Percentiles rank a stretch among this genome's conserved stretches.
These are phyloP conservation scores for Scartelaos histophorus DNA, from an alignment of 2,113 vertebrate genomes.

Conservation along the genomic window DNA sequence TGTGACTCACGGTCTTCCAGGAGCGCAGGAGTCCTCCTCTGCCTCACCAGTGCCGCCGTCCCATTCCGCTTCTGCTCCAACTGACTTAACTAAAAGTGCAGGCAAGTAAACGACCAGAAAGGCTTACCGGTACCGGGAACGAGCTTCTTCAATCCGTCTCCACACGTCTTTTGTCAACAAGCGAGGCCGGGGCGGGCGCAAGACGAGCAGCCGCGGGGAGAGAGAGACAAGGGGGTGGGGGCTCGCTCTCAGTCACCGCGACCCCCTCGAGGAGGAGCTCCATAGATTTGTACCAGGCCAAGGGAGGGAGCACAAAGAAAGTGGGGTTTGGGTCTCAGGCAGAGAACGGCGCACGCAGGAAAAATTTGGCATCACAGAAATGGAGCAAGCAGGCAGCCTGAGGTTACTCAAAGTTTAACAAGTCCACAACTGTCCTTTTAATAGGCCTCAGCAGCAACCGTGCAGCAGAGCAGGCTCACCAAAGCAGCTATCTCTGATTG, in stretches of 20 bases:
- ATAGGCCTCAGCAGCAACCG: background rate
- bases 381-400: constrained; percentile 14
- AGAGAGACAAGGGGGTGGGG: constrained; percentile 44
- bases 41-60: background rate
- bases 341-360: constrained; percentile 18
- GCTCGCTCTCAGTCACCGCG: constrained; percentile 67
- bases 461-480: background rate
- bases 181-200: constrained; percentile 67
- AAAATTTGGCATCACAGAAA: background rate
- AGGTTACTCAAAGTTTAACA: constrained; percentile 22
- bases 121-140: constrained; percentile 50
- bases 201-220: constrained; percentile 52
- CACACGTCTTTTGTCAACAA: constrained; percentile 81
- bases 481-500: constrained; percentile 7
- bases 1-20: constrained; percentile 71
- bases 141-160: constrained; percentile 58
- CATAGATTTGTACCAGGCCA: constrained; percentile 57
- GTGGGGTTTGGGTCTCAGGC: background rate
- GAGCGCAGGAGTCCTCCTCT: constrained; percentile 30
- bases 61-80: constrained; percentile 18
- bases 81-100: background rate
- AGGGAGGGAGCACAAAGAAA: constrained; percentile 56
- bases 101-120: constrained; percentile 17
- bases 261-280: constrained; percentile 69
- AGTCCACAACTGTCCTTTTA: constrained; percentile 20